These are phyloP conservation scores for Amazona finschi DNA, from an alignment of 2,797 vertebrate species.

Conservation along the genomic window DNA sequence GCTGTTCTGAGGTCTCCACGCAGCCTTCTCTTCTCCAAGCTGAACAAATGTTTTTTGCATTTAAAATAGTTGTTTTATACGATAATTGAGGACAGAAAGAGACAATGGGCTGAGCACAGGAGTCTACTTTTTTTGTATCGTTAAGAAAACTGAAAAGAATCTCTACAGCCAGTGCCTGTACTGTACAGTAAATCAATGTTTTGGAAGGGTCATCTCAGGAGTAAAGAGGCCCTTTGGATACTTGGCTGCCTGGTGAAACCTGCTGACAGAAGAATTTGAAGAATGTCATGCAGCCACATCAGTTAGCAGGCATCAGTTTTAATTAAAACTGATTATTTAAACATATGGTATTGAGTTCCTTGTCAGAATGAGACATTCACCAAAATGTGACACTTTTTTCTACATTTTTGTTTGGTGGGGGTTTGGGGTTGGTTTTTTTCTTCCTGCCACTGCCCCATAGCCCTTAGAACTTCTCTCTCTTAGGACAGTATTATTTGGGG, in stretches of 20 bases:
- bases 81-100: not conserved
- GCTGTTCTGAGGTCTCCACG: no score
- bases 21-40: no score
- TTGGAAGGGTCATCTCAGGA: constrained; percentile 13
- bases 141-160: not conserved
- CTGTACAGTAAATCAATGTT: not conserved
- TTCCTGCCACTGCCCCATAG: fast-evolving
- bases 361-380: not conserved
- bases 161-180: not conserved
- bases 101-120: not conserved
- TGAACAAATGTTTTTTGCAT: not conserved
- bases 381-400: not conserved
- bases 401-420: not conserved
- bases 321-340: constrained; percentile 8
- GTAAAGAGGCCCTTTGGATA: not conserved
- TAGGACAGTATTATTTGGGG: not conserved
- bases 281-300: constrained; percentile 24
- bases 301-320: not conserved
- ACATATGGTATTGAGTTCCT: not conserved
- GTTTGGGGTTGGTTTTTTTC: not conserved
- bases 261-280: constrained; percentile 45
- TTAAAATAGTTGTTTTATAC: not conserved
- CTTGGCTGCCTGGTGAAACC: not conserved
- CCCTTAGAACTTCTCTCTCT: not conserved
- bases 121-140: not conserved